Conservation (phyloP, 2,113 vertebrate species). For the Clupea harengus region DNA sequence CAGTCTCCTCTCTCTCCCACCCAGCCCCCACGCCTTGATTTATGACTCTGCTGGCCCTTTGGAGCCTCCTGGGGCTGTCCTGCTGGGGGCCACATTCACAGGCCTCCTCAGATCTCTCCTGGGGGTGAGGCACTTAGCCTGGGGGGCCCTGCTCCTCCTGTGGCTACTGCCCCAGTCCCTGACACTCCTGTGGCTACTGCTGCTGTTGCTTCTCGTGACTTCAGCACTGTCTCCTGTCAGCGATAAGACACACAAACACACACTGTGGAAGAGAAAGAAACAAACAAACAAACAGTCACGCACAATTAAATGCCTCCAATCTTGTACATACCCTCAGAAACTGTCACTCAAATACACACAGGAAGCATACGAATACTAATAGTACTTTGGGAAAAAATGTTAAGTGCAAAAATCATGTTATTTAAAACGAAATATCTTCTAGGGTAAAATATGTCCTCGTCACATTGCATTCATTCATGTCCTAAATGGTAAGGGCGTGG, state of each 20-base stretch:
- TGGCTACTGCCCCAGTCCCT: neutral
- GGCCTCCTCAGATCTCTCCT: conserved; percentile 61
- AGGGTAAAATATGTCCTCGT: neutral
- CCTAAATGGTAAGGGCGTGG: neutral
- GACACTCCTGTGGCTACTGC: no score
- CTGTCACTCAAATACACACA: neutral
- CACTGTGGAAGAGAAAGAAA: no score
- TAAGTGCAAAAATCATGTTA: neutral
- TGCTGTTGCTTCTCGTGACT: no score
- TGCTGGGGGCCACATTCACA: conserved; percentile 45
- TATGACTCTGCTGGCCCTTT: neutral
- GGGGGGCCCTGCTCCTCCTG: conserved; percentile 38
- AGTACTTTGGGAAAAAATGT: neutral
- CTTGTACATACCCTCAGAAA: neutral
- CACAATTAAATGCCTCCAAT: neutral
- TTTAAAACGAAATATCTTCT: neutral
- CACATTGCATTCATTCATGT: neutral
- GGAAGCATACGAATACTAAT: neutral
- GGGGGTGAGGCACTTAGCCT: conserved; percentile 52
- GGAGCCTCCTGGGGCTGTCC: conserved; percentile 38
- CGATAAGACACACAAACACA: no score
- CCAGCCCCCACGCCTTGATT: neutral
- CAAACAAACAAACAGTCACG: no score
- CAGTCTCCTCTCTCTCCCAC: neutral
- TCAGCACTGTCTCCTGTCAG: no score